Base-by-base conservation (phyloP, 2,888 invertebrate species). In the Eulithis prunata region DNA sequence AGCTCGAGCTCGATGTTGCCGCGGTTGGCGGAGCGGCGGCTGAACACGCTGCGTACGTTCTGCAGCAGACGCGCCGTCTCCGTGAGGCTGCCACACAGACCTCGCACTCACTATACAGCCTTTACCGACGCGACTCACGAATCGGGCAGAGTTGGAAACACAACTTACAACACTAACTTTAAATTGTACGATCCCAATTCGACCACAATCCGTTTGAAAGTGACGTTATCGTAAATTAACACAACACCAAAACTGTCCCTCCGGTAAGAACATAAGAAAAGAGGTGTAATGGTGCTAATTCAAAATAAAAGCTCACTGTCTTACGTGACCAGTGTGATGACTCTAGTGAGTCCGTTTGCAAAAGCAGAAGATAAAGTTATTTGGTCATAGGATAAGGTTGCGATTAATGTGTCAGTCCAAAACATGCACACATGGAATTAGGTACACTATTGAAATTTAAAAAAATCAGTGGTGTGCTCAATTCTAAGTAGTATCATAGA, bases 31-130 rank as follows among this genome's bases (percentile, higher is more conserved):
- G 97, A 95, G 87, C 96, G 94, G 77, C 97, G 96, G 79, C 94
- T 93, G 95, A 98, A 98, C 89, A 98, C 98, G 94, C 96, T 97
- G 94, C 97, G 97, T 79, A 98, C 97, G 94, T 97, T 98, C 94
- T 97, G 97, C 94, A 99, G 96, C 88, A 99, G 95, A 83, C 98
- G 96, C 90, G 98, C 98, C 86, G 98, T 98, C 96, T 99, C 99
- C 94, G 98, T 98, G 94, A 98, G 96, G 96, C 98, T 98, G 96
- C 89, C 87, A 86, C 87, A 90, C 82, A 88, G 80, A 86, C 79
- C 81, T 76, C 83, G 78, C 82, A 70, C 78, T 86, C 78, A 86
- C 83, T 77, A 80, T 78, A 77, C 72, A 64, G 70, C 72, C 94
- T 94, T 88, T 75, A 77, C 75, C 77, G 71, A 69, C 64, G 47